Conservation (phyloP, 1,140 invertebrate genomes). For the Bombus confusus region DNA sequence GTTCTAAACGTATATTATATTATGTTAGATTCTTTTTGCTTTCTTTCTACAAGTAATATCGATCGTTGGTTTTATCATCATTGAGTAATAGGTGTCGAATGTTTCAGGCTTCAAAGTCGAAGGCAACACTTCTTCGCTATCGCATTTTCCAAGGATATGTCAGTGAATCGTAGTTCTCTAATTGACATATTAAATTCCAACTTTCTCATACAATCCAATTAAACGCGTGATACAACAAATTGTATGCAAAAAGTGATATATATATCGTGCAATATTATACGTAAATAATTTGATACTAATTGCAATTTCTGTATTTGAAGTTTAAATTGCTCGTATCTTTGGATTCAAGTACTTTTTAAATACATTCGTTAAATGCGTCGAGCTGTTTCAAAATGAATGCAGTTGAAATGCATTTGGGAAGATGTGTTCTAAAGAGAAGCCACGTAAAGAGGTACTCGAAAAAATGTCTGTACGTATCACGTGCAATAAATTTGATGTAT, state of each 20-base stretch:
- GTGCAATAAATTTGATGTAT: neutral
- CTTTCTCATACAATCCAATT: too few species aligned
- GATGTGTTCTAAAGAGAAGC: neutral
- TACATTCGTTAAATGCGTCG: neutral
- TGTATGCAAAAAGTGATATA: too few species aligned
- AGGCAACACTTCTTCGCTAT: neutral
- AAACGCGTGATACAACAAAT: neutral
- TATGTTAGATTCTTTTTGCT: neutral
- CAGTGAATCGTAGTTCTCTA: neutral
- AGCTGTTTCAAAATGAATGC: neutral
- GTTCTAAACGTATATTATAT: neutral
- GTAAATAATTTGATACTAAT: neutral
- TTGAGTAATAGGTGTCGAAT: neutral
- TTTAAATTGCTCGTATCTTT: neutral
- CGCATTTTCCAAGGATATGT: neutral
- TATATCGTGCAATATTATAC: too few species aligned
- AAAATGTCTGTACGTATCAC: neutral
- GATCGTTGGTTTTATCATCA: neutral
- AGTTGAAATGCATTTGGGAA: neutral
- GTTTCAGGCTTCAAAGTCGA: neutral
- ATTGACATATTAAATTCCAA: neutral
- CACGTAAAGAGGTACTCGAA: neutral
- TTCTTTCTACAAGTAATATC: constrained; percentile 5
- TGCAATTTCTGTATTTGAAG: neutral
- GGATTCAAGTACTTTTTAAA: neutral